Conservation (phyloP, 2,888 invertebrate species). For the Reticulitermes lucifugus region DNA sequence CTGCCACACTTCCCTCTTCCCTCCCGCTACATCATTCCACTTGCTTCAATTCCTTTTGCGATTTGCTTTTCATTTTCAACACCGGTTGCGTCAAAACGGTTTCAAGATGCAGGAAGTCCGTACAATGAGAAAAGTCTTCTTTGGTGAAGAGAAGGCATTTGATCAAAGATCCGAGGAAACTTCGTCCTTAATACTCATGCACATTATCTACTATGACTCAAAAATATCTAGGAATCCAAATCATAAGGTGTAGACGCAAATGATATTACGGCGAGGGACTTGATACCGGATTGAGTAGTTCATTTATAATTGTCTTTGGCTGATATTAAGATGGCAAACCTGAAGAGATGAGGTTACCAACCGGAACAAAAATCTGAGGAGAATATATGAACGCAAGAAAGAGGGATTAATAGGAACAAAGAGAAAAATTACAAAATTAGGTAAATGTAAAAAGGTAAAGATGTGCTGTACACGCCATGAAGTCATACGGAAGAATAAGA, state of each 20-base stretch:
- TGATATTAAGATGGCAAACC: no score
- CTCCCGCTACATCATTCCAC: neutral
- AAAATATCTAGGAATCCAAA: neutral
- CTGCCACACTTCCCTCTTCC: neutral
- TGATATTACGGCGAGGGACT: no score
- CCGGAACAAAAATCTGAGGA: no score
- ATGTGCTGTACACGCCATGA: no score
- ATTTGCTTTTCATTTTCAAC: constrained; percentile 30
- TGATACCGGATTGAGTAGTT: no score
- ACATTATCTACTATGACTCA: neutral
- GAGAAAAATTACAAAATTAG: no score
- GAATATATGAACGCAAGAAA: no score
- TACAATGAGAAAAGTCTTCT: constrained; percentile 22
- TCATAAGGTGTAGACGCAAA: neutral
- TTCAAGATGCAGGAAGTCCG: constrained; percentile 6
- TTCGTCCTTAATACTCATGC: neutral
- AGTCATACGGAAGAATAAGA: no score
- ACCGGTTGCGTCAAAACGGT: constrained; percentile 11
- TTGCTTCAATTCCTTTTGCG: constrained; percentile 27
- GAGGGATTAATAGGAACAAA: no score
- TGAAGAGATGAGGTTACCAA: no score
- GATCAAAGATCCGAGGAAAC: neutral
- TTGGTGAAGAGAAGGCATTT: neutral
- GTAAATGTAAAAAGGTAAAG: no score
- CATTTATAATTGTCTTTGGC: no score